Base-by-base conservation (phyloP, 1,140 invertebrate species). In the Drosophila watanabei region DNA sequence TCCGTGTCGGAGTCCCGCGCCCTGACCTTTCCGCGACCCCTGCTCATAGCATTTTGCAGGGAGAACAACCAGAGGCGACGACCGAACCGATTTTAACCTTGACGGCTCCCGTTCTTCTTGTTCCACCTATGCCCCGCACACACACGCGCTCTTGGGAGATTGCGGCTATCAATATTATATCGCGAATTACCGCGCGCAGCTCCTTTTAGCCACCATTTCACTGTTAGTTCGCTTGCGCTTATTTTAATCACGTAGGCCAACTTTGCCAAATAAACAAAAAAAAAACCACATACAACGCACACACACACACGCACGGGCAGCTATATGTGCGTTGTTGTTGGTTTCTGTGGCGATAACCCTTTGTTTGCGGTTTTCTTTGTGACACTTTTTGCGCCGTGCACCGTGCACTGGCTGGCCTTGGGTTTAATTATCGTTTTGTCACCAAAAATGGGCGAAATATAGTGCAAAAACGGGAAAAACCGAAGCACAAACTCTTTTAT, bases 231-330 rank as follows among this genome's bases (percentile, higher is more conserved):
- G 37, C 68, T 73, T 75, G 62, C 51, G 60, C 48, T 57, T 85
- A 82, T 82, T 90, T 91, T 87, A 86, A 90, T 90, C 86, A 90
- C 86, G 86, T 90, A 90, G 87, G 87, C 86, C 79, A 85, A 73
- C 20, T 61, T 35, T 30, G 72, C 66, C 65, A 79, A 87, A 88
- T 61, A 69, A 59, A 78, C 54, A 76, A 87, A 68, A 82, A 51
- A 80, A 61, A 88, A 24, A 24, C 24, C 24, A 82, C 62, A 79
- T 13, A 63, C 63, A 79, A 56, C 57, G 45, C 75, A 61, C 73
- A 49, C 48, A 77, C 56, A 77, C 56, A 45, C 8, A 65, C 51
- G 24, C 43, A 58, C 73, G 56, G 64, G 71, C 57, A 71, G 49
- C 54, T 70, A 48, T 71, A 46, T 76, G 28, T 59, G 70, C 71